These are phyloP conservation scores for Lithobates pipiens DNA, from an alignment of 2,797 vertebrate species.

Conservation along the genomic window DNA sequence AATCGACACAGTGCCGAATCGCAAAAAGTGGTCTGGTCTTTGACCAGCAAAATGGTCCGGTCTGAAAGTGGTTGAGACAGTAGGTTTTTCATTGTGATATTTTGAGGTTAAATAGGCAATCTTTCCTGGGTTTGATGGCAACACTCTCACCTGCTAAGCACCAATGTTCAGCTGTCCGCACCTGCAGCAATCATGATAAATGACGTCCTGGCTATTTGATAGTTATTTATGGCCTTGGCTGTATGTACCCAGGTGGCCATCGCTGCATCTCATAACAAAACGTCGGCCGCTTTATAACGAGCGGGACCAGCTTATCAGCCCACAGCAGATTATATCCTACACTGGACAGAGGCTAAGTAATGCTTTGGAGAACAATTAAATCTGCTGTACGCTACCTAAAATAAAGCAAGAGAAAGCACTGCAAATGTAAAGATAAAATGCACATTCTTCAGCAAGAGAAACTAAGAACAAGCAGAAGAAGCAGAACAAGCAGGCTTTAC, in stretches of 20 bases:
- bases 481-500: neutral
- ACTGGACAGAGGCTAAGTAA: conserved; percentile 1
- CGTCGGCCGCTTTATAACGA: conserved; percentile 11
- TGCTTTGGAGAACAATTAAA: neutral
- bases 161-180: neutral
- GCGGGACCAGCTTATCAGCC: conserved; percentile 23
- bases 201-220: neutral
- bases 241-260: conserved; percentile 41
- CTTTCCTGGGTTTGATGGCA: neutral
- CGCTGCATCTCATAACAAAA: conserved; percentile 16
- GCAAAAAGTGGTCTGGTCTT: too few species aligned
- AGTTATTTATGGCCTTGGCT: conserved; percentile 10
- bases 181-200: conserved; percentile 11
- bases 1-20: too few species aligned
- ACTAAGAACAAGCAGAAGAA: neutral
- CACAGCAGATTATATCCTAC: conserved; percentile 11
- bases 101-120: neutral
- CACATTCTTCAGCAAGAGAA: neutral
- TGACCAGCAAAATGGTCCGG: too few species aligned
- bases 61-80: too few species aligned
- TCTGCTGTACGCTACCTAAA: neutral
- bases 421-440: neutral
- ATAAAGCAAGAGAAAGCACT: neutral
- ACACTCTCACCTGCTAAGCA: neutral
- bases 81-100: neutral